Evolutionary conservation across 2,113 vertebrate species (phyloP), one percentile per base, ranked within the genome.

Genomic region (Hiodon alosoides): DNA sequence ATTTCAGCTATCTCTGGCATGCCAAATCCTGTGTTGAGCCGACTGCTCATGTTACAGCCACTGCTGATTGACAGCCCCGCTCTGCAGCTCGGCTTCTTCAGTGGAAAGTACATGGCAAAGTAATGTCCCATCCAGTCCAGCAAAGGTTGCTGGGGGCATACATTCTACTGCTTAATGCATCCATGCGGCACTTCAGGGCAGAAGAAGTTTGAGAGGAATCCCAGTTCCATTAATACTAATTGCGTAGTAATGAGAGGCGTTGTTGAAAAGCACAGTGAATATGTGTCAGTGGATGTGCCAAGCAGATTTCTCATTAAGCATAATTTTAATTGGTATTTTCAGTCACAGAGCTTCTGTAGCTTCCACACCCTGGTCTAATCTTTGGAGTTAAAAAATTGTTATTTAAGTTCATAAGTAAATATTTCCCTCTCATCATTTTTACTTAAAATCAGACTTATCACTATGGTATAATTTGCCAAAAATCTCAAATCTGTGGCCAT

Each of bases 1-100:
- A 64, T 85, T 82, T 86, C 87, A 90, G 85, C 76, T 74, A 85
- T 79, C 80, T 81, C 57, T 6, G 71, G 83, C 76, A 81, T 80
- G 79, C 75, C 69, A 65, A 82, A 77, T 78, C 51, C 77, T 78
- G 71, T 17, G 72, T 52, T 4, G 82, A 64, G 71, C 76, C 77
- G 73, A 78, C 78, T 77, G 77, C 80, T 85, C 66, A 74, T 51
- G 69, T 87, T 83, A 80, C 83, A 81, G 62, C 71, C 76, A 66
- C 66, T 65, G 80, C 53, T 78, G 88, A 87, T 11, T 79, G 77
- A 87, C 80, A 72, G 80, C 46, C 64, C 52, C 4, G 2, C 67
- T 68, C 4, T 51, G 67, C 9, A 5, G 3, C 5, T 11, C 2
- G 67, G 14, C 47, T 31, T 13, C 51, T 11, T 69, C 16, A 71